phyloP scores from a whole-genome alignment of 2,888 invertebrate species.

The Meghimatium bilineatum region DNA sequence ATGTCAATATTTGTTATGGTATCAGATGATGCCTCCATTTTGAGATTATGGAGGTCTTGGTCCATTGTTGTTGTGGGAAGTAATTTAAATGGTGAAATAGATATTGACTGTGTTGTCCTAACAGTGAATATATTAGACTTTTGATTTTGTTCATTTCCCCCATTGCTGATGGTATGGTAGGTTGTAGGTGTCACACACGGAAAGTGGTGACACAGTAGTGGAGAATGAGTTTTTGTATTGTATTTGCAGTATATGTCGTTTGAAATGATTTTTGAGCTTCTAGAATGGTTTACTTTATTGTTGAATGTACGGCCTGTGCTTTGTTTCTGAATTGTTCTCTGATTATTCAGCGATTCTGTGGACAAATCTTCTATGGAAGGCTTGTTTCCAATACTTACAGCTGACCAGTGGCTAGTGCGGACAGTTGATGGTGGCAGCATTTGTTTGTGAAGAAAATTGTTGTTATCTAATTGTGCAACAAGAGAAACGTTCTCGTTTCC shows the following conservation, averaged over 20 bases:
- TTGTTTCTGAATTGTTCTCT: not conserved
- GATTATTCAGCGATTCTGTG: not conserved
- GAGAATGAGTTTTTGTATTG: not conserved
- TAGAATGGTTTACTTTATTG: not conserved
- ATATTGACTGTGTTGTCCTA: not conserved
- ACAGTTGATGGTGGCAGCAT: not conserved
- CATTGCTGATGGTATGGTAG: slow-evolving; percentile 60
- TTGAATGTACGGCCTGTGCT: not conserved
- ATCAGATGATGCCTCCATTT: not conserved
- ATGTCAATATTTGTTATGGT: too few species aligned
- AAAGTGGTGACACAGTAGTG: slow-evolving; percentile 59
- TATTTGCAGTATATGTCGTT: slow-evolving; percentile 1
- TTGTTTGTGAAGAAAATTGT: not conserved
- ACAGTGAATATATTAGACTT: not conserved
- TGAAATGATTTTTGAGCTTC: not conserved
- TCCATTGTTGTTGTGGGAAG: not conserved
- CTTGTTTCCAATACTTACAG: not conserved
- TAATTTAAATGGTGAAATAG: not conserved
- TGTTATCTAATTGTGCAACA: not conserved
- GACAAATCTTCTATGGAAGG: not conserved
- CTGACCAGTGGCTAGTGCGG: not conserved
- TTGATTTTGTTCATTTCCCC: not conserved
- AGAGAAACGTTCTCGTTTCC: too few species aligned
- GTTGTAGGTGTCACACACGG: slow-evolving; percentile 63
- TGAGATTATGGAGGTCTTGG: not conserved